Evolutionary conservation across 2,113 vertebrate species (phyloP), one percentile per base, ranked within the genome.

Genomic region (Tetrao urogallus): DNA sequence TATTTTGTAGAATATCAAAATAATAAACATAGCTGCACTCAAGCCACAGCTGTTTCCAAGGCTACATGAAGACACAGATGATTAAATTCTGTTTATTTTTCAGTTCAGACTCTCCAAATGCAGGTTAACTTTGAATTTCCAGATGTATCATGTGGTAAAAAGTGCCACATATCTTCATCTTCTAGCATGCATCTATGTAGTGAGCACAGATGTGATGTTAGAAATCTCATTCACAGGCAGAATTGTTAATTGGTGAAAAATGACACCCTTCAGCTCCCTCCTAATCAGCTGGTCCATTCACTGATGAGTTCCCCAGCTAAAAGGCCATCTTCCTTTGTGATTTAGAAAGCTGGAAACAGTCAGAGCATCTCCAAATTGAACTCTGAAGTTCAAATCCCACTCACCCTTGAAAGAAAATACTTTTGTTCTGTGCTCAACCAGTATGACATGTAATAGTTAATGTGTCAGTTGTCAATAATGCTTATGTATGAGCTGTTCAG

Each of bases 71-170:
- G 42, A 38, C 78, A 87, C 30, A 60, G 74, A 45, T 94, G 67
- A 92, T 85, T 84, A 71, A 74, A 25, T 75, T 85, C 76, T 95
- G 67, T 93, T 94, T 93, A 65, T 92, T 96, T 93, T 94, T 89
- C 60, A 85, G 42, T 82, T 89, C 81, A 76, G 42, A 61, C 36
- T 74, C 20, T 93, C 75, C 81, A 89, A 95, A 90, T 54, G 24
- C 38, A 89, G 78, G 71, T 92, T 92, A 89, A 42, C 74, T 90
- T 89, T 84, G 77, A 89, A 79, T 85, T 92, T 96, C 81, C 91
- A 93, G 72, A 96, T 90, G 94, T 80, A 32, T 28, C 63, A 76
- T 34, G 50, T 24, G 47, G 78, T 85, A 56, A 89, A 94, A 94
- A 91, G 42, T 34, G 71, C 58, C 84, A 85, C 0, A 0, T 90